Evolutionary conservation across 2,113 vertebrate species (phyloP), one percentile per base, ranked within the genome.

Genomic region (Vanacampus margaritifer): DNA sequence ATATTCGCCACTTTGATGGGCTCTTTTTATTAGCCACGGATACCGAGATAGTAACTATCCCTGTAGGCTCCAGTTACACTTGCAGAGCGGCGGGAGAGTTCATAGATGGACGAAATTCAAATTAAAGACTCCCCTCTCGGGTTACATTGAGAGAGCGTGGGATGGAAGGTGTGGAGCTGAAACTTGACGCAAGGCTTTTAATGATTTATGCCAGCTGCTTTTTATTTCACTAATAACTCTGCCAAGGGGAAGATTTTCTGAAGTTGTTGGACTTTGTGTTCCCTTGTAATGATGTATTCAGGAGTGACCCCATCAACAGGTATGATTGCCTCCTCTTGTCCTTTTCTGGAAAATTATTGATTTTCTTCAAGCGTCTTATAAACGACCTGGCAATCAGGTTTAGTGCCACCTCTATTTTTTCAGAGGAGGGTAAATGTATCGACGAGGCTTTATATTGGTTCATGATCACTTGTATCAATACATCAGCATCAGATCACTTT

Each of bases 1-100:
- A 56, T 56, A 43, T 4, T 58, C 65, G 74, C 26, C 8, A 0
- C 71, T 72, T 78, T 79, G 64, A 84, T 80, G 76, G 65, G 64
- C 64, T 69, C 65, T 79, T 79, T 88, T 84, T 79, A 84, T 81
- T 76, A 75, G 64, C 78, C 12, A 56, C 77, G n/a, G 68, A 76
- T 73, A 68, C 66, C 67, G 73, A 77, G 79, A 84, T 79, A 65
- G 69, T 69, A 26, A 51, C 70, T 74, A 39, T 69, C 76, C 68
- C 75, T 67, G 53, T 68, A 75, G 76, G 68, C 73, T 21, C 13
- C 58, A 67, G 66, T 68, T 36, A 24, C 68, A 57, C 62, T 70
- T 43, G 76, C 63, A 43, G 21, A 23, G 57, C 57, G 28, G 57
- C 57, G 64, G 32, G 72, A 36, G 75, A 82, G 81, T 79, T 73